Evolutionary conservation across 1,140 invertebrate species (phyloP), one percentile per base, ranked within the genome.

Genomic region (Centruroides sculpturatus): DNA sequence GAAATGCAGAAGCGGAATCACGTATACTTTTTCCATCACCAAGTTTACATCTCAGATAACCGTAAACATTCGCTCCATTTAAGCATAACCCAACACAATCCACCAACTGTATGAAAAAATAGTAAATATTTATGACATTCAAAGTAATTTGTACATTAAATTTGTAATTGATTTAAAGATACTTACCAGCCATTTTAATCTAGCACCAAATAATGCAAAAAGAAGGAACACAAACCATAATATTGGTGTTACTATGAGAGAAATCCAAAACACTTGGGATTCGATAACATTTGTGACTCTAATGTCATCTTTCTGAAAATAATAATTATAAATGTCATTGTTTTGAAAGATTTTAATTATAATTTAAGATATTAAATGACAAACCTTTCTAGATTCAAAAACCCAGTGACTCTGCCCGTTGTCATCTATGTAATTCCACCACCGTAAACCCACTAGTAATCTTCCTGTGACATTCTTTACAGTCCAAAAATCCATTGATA

Each of bases 381-480:
- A 68, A 79, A 90, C 89, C 82, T 95, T 91, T 78, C 84, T 81
- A 2, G 89, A 85, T 79, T 99, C 95, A 75, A 89, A 99, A 8
- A 97, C 84, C 95, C 95, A 99, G 72, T 96, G 90, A 64, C 92
- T 98, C 68, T 87, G 83, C 35, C 95, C 94, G 68, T 93, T 84
- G 68, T 95, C 92, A 74, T 98, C 94, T 1, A 98, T 87, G 74
- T 97, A 94, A 78, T 98, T 98, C 94, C 94, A 98, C 95, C 95
- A 99, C 66, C 95, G 79, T 5, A 98, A 74, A 10, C 95, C 94
- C 55, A 97, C 94, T 72, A 99, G 81, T 47, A 98, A 74, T 67
- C 94, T 67, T 76, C 83, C 96, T 69, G 92, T 93, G 35, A 99
- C 88, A 76, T 99, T 99, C 79, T 99, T 99, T 0, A 98, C 92